phyloP scores from a whole-genome alignment of 2,797 vertebrate genomes.

The Notoglanidium macrostoma region DNA sequence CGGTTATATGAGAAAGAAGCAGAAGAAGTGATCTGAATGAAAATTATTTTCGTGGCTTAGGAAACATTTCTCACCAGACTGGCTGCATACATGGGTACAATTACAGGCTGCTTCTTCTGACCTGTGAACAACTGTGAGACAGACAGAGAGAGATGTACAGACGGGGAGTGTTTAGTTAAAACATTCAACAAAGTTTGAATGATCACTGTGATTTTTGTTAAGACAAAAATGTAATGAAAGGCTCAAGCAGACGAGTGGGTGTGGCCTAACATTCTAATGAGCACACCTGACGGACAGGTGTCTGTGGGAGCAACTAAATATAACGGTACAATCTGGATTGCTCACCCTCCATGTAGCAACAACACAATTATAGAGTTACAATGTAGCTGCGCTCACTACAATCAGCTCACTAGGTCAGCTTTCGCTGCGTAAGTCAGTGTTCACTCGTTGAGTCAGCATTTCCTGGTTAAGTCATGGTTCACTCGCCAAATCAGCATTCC shows the following conservation, averaged over 20 bases:
- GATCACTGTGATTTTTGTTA: too few species aligned
- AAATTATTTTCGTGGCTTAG: too few species aligned
- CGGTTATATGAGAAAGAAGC: accelerated
- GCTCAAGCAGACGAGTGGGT: background rate
- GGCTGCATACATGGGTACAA: conserved; percentile 97
- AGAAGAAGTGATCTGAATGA: background rate
- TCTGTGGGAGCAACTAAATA: background rate
- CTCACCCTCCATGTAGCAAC: too few species aligned
- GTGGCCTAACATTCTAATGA: background rate
- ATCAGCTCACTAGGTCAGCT: background rate
- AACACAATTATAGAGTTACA: background rate
- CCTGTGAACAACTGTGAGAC: conserved; percentile 90
- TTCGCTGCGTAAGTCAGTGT: background rate
- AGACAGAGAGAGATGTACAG: conserved; percentile 30
- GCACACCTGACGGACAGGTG: background rate
- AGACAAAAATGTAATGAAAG: background rate
- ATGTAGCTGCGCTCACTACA: background rate
- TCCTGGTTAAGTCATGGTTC: background rate
- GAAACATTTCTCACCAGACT: conserved; percentile 85
- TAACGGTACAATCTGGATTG: background rate
- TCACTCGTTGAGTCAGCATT: background rate
- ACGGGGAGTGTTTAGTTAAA: background rate
- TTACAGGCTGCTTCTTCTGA: conserved; percentile 97
- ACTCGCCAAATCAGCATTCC: background rate
- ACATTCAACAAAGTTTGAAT: background rate